Percentiles rank a stretch among this genome's conserved stretches.
Conservation (phyloP, 2,888 invertebrate genomes). For the Hecatera dysodea region DNA sequence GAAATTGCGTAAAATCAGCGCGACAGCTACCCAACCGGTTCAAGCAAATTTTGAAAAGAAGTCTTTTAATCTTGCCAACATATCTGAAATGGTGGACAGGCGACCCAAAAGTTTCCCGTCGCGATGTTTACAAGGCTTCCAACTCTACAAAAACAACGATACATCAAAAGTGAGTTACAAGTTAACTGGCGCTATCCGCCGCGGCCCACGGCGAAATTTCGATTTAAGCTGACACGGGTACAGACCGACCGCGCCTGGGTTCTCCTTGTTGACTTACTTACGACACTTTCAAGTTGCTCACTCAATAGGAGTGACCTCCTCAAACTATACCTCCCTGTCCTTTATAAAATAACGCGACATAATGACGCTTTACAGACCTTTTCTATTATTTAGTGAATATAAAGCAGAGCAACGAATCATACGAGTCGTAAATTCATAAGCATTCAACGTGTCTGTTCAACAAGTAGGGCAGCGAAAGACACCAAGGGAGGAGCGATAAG, state of each 20-base stretch:
- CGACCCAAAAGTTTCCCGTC: conserved; percentile 83
- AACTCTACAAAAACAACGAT: conserved; percentile 88
- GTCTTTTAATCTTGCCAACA: conserved; percentile 72
- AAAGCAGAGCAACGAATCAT: conserved; percentile 80
- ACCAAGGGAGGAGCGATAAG: conserved; percentile 87
- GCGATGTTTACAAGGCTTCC: conserved; percentile 83
- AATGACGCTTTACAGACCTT: conserved; percentile 65
- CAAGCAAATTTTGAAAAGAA: conserved; percentile 56
- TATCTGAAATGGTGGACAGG: conserved; percentile 72
- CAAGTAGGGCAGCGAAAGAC: conserved; percentile 84
- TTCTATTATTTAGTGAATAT: conserved; percentile 65
- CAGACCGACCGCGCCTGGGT: conserved; percentile 68
- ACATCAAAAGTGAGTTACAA: conserved; percentile 89
- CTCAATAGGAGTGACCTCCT: conserved; percentile 72
- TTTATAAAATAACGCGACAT: conserved; percentile 64
- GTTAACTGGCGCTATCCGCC: conserved; percentile 83
- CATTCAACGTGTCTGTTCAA: conserved; percentile 82
- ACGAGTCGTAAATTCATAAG: conserved; percentile 80
- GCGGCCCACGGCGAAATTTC: conserved; percentile 79
- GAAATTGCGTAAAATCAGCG: conserved; percentile 30
- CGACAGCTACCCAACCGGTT: conserved; percentile 17
- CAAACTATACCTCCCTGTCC: conserved; percentile 57
- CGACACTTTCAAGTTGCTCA: conserved; percentile 75
- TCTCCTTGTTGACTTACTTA: conserved; percentile 78
- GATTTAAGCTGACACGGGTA: conserved; percentile 83